Base-by-base conservation (phyloP, 2,888 invertebrate species). In the Dryocosmus kuriphilus region DNA sequence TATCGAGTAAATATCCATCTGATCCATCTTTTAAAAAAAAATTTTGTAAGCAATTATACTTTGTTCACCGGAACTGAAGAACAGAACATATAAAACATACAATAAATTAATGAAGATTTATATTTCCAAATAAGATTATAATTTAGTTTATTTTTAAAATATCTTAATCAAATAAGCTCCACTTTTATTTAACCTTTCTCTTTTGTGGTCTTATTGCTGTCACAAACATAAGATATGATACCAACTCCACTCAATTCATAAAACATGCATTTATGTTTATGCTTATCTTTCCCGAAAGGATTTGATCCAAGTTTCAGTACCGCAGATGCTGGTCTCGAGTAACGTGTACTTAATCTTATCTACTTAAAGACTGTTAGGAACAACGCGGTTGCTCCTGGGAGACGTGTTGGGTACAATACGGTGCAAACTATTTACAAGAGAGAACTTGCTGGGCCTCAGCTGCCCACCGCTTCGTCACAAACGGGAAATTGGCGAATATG, bases 361-460 rank as follows among this genome's bases (percentile, higher is more conserved):
- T 83, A 78, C 78, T 80, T 82, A 81, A 76, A 82, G 77, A 82
- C 81, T 81, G 81, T 80, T 82, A 85, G 85, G 86, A 86, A 85
- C 86, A 83, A 84, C 83, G 85, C 82, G 83, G 82, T 79, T 83
- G 85, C 81, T 83, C 84, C 85, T 81, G 78, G 79, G 85, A 84
- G 85, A 86, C 85, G 82, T 82, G 82, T 77, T 71, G 81, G 83
- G 81, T 85, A 85, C 79, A 82, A 82, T 85, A 83, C 80, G 81
- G 84, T 86, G 84, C 80, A 83, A 86, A 87, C 83, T 88, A 85
- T 87, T 85, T 88, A 87, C 86, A 86, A 86, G 82, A 80, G 82
- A 85, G 81, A 85, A 83, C 80, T 82, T 80, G 77, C 81, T 80
- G 84, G 80, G 83, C 79, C 78, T 83, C 84, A 78, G 85, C 85